Conservation (phyloP, 2,113 vertebrate species). For the Odocoileus virginianus region DNA sequence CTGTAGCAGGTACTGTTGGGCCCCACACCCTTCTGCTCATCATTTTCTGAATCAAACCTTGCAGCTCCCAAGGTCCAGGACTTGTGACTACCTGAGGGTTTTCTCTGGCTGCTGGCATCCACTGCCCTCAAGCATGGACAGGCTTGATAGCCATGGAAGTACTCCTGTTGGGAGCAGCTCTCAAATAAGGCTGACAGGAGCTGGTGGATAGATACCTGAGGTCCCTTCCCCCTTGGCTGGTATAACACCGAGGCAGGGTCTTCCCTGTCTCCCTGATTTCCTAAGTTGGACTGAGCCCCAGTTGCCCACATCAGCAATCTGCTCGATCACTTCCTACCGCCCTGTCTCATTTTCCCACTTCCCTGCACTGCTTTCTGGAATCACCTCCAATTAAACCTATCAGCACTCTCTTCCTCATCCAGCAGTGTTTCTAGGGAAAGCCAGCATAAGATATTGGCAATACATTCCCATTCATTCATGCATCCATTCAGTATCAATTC, state of each 20-base stretch:
- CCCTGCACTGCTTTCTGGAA: neutral
- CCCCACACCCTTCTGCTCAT: accelerated
- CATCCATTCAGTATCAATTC: neutral
- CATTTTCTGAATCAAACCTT: neutral
- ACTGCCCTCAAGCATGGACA: accelerated
- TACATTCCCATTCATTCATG: neutral
- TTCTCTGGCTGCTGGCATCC: neutral
- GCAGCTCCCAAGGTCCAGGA: neutral
- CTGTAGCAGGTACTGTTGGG: neutral
- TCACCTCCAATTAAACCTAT: neutral
- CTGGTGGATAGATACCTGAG: too few species aligned
- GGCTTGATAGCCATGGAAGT: neutral
- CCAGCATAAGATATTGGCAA: neutral
- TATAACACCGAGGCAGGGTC: neutral
- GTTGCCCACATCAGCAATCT: neutral
- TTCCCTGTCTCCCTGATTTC: neutral
- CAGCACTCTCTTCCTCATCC: neutral
- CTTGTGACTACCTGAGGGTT: neutral
- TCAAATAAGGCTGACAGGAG: neutral
- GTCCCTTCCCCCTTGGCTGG: too few species aligned
- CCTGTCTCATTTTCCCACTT: neutral
- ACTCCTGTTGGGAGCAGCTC: neutral
- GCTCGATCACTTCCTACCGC: neutral
- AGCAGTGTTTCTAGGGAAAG: neutral
- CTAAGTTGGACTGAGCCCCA: neutral